Evolutionary conservation across 2,113 vertebrate species (phyloP), one percentile per base, ranked within the genome.

Genomic region (Eptesicus fuscus): DNA sequence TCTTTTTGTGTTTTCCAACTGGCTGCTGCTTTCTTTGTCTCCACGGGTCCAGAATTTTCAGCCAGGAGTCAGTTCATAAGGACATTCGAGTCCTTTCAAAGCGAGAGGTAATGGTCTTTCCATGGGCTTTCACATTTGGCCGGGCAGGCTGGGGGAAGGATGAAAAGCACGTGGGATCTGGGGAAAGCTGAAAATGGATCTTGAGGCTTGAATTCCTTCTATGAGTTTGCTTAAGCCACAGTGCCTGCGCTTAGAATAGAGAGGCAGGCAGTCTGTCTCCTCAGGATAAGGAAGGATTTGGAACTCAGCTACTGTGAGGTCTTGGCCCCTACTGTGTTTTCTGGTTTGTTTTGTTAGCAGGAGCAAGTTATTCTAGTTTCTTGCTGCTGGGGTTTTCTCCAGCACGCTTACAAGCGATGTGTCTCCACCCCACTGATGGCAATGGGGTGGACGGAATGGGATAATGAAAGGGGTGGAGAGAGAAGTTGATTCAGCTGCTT

Each of bases 321-420:
- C 97, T 96, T 95, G 97, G 95, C 96, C 97, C 90, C 95, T 90
- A 63, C 96, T 90, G 79, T 94, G 96, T 96, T 96, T 96, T 95
- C 97, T 97, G 95, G 96, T 97, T 97, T 96, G 96, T 97, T 97
- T 96, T 97, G 94, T 96, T 97, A 96, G 95, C 90, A 95, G 85
- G 70, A 96, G 95, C 96, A 89, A 97, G 97, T 97, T 97, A 96
- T 95, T 97, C 96, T 96, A 90, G 92, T 97, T 97, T 88, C 94
- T 97, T 95, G 95, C 94, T 97, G 88, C 93, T 93, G 95, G 88
- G 78, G 95, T 96, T 96, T 97, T 95, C 96, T 94, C 80, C 82
- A 82, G 88, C 90, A 94, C 92, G 94, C 76, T 97, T 90, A 91
- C 25, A 86, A 94, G 90, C 56, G 37, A n/a, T 23, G 83, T 76